Percentiles rank a stretch among this genome's conserved stretches.
Evolutionary conservation across 1,140 invertebrate genomes (phyloP).

Genomic region (Teleogryllus occipitalis): DNA sequence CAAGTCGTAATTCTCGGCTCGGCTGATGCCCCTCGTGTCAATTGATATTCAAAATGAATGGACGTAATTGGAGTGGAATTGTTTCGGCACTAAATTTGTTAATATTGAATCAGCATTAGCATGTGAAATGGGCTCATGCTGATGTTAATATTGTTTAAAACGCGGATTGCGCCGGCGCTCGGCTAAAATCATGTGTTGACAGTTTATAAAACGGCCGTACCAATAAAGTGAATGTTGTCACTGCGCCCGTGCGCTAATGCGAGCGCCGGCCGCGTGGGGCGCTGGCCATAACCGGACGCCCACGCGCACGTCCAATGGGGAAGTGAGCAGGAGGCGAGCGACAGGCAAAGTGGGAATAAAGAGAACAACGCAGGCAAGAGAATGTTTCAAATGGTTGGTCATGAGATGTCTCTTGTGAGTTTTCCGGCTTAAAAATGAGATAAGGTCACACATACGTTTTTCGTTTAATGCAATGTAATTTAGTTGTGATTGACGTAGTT

Average conservation of each 20-base stretch:
- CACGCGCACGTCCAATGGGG: too few species aligned
- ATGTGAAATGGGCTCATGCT: background rate
- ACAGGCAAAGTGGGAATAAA: too few species aligned
- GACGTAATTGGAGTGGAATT: background rate
- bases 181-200: background rate
- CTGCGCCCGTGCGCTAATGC: background rate
- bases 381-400: too few species aligned
- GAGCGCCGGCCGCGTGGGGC: too few species aligned
- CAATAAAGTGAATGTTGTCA: background rate
- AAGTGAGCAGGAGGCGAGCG: too few species aligned
- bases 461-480: too few species aligned
- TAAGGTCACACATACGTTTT: too few species aligned
- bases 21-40: background rate
- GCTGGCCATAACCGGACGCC: background rate
- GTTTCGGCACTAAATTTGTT: background rate
- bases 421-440: too few species aligned
- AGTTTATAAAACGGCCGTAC: background rate
- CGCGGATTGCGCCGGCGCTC: background rate
- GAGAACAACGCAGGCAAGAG: too few species aligned
- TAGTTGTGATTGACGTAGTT: too few species aligned
- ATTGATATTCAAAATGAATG: constrained; percentile 2
- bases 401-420: too few species aligned
- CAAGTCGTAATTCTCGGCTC: background rate
- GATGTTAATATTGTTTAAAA: background rate
- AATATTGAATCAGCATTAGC: background rate